Conservation (phyloP, 2,113 vertebrate species). For the Taxidea taxus region DNA sequence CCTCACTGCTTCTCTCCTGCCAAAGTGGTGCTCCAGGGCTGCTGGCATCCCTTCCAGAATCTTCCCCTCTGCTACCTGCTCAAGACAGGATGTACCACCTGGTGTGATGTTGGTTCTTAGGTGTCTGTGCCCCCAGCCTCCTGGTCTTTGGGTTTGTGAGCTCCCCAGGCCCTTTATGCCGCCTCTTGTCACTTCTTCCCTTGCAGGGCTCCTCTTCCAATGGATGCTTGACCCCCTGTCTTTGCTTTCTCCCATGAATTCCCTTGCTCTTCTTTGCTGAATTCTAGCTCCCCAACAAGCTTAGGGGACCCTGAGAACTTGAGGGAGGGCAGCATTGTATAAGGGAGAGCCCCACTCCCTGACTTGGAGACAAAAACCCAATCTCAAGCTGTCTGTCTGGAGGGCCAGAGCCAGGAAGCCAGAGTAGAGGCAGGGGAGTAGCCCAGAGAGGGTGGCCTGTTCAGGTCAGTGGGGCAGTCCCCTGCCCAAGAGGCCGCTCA, state of each 20-base stretch:
- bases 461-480: background rate
- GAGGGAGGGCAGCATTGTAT: background rate
- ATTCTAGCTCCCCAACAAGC: background rate
- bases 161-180: background rate
- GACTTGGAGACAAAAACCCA: background rate
- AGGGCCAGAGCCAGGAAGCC: background rate
- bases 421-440: background rate
- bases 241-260: background rate
- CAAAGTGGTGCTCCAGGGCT: too few relatives aligned
- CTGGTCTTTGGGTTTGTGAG: background rate
- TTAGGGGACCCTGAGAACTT: background rate
- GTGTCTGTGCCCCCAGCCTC: background rate
- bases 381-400: background rate
- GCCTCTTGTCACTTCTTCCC: background rate
- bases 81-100: background rate
- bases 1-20: background rate
- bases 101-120: background rate
- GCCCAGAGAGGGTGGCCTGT: background rate
- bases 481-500: background rate
- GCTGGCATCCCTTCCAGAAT: background rate
- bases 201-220: background rate
- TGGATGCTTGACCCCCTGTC: background rate
- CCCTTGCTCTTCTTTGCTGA: background rate
- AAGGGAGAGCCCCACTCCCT: background rate
- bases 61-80: background rate